Conservation (phyloP, 2,113 vertebrate genomes). For the Eulacestoma nigropectus region DNA sequence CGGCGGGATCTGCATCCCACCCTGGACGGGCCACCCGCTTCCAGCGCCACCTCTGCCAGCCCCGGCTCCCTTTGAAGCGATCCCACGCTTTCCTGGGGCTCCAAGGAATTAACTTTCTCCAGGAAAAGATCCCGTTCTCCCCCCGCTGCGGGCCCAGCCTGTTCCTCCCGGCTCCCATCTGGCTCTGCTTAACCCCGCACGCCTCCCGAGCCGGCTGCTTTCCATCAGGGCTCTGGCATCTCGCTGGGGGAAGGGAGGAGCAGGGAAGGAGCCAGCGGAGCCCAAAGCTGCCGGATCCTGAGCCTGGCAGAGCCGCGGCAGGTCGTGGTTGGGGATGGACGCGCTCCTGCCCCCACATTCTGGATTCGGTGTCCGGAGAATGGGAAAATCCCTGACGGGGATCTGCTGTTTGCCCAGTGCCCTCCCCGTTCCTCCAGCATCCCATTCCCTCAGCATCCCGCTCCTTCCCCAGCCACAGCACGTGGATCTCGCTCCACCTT, state of each 20-base stretch:
- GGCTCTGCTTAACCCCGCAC: constrained; percentile 4
- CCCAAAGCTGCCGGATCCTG: neutral
- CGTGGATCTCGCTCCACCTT: rapidly evolving
- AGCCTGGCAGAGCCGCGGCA: neutral
- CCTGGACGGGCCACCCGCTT: neutral
- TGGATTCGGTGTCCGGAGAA: rapidly evolving
- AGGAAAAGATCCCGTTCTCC: neutral
- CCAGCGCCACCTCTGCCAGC: neutral
- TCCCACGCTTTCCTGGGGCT: neutral
- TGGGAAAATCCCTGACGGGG: neutral
- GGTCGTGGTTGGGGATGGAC: neutral
- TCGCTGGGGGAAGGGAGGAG: constrained; percentile 7
- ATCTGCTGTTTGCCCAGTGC: neutral
- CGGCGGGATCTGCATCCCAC: neutral
- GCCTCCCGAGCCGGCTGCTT: constrained; percentile 24
- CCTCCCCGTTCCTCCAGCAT: neutral
- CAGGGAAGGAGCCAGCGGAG: neutral
- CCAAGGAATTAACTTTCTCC: neutral
- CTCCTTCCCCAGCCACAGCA: neutral
- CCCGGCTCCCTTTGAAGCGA: neutral
- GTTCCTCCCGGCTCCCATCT: neutral
- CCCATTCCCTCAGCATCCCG: rapidly evolving
- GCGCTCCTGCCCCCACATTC: neutral
- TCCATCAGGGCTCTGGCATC: constrained; percentile 38
- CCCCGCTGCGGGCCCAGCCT: neutral